Conservation (phyloP, 2,113 vertebrate species). For the Erythrolamprus reginae region DNA sequence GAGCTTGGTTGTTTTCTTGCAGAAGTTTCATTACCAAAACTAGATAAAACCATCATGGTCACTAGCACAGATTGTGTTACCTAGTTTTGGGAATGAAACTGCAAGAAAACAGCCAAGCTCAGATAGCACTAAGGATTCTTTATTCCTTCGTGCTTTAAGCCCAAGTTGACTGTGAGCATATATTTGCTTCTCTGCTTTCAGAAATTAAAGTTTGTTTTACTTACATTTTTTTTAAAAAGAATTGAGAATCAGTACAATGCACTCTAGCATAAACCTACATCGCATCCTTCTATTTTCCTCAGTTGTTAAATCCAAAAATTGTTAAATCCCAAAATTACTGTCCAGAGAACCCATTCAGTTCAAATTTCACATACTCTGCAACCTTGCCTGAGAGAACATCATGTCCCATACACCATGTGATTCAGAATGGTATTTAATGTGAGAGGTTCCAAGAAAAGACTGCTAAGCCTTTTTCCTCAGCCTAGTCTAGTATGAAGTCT, state of each 20-base stretch:
- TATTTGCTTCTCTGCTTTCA: not conserved
- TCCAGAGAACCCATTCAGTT: constrained; percentile 14
- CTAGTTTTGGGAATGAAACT: no score
- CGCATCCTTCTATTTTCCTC: not conserved
- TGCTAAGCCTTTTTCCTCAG: not conserved
- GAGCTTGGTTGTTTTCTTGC: no score
- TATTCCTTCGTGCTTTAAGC: not conserved
- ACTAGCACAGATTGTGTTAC: no score
- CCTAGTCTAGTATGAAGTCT: not conserved
- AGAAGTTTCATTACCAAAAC: no score
- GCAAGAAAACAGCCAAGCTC: no score
- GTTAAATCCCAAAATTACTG: not conserved
- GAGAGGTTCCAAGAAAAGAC: not conserved
- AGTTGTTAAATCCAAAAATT: not conserved
- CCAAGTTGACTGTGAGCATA: not conserved
- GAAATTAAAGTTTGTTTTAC: not conserved
- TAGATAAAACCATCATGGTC: no score
- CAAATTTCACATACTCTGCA: not conserved
- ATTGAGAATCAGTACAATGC: not conserved
- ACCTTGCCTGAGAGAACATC: not conserved
- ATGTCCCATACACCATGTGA: not conserved
- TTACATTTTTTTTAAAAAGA: not conserved
- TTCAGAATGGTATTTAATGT: not conserved
- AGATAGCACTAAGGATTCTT: no score
- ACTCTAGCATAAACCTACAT: not conserved